A percentile compares a stretch with the other conserved stretches of the same genome.
phyloP scores from a whole-genome alignment of 1,140 invertebrate species.

The Bilobella aurantiaca region DNA sequence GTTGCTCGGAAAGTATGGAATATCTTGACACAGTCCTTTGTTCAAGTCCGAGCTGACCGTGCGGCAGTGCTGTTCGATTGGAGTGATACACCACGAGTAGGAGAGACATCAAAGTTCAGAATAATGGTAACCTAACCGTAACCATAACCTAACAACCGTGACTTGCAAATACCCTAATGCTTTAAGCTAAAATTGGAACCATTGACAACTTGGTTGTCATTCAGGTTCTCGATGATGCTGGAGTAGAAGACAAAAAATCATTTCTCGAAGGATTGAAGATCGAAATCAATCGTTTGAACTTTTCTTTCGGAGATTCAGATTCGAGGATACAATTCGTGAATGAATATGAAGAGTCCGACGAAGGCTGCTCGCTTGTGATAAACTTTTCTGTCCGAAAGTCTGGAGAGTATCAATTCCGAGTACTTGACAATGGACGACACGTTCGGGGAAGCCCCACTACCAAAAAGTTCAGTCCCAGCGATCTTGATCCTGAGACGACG shows the following conservation, averaged over 20 bases:
- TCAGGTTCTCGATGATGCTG: not conserved
- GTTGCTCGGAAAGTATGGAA: too few relatives aligned
- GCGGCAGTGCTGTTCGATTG: not conserved
- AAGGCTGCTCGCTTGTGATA: not conserved
- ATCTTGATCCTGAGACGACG: not conserved
- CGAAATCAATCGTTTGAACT: too few relatives aligned
- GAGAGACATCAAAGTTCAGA: not conserved
- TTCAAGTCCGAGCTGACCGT: too few relatives aligned
- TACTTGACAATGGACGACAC: not conserved
- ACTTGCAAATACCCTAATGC: too few relatives aligned
- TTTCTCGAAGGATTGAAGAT: not conserved
- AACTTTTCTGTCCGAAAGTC: not conserved
- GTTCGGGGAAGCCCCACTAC: conserved; percentile 1
- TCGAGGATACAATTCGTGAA: not conserved
- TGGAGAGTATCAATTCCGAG: not conserved
- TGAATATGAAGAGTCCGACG: not conserved
- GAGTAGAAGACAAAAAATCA: not conserved
- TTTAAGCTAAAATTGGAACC: not conserved
- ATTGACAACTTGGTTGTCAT: not conserved
- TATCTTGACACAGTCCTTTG: too few relatives aligned
- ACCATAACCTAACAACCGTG: too few relatives aligned
- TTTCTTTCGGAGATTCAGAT: too few relatives aligned
- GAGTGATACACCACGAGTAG: not conserved
- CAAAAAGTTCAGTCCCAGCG: not conserved
- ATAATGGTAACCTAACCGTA: not conserved